Conservation (phyloP, 2,888 invertebrate species). For the Xestia xanthographa region DNA sequence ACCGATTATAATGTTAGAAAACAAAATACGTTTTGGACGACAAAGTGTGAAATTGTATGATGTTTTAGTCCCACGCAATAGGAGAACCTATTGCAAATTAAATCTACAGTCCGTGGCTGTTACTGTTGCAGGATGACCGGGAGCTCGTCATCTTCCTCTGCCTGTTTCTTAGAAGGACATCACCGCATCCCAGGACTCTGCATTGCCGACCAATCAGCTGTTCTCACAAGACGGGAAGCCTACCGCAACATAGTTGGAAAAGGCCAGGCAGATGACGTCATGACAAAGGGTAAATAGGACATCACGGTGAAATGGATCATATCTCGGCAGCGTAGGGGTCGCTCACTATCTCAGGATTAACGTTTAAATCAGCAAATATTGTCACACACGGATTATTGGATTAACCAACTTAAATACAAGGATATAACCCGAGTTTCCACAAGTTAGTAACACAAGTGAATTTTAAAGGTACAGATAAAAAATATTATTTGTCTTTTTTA, state of each 20-base stretch:
- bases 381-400: neutral
- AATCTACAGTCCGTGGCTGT: too few species aligned
- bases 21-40: too few species aligned
- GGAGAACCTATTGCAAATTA: too few species aligned
- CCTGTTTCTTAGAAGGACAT: too few species aligned
- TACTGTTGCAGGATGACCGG: too few species aligned
- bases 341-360: conserved; percentile 1
- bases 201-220: too few species aligned
- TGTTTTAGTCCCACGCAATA: too few species aligned
- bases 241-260: neutral
- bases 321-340: neutral
- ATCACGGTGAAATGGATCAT: neutral
- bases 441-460: neutral
- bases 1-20: neutral
- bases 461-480: neutral
- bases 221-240: neutral
- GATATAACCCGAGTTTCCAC: conserved; percentile 10
- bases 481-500: conserved; percentile 13
- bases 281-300: neutral
- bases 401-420: neutral
- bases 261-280: neutral
- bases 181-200: too few species aligned
- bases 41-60: too few species aligned
- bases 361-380: conserved; percentile 9
- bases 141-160: too few species aligned